phyloP scores from a whole-genome alignment of 2,113 vertebrate genomes.

The Nettapus auritus region DNA sequence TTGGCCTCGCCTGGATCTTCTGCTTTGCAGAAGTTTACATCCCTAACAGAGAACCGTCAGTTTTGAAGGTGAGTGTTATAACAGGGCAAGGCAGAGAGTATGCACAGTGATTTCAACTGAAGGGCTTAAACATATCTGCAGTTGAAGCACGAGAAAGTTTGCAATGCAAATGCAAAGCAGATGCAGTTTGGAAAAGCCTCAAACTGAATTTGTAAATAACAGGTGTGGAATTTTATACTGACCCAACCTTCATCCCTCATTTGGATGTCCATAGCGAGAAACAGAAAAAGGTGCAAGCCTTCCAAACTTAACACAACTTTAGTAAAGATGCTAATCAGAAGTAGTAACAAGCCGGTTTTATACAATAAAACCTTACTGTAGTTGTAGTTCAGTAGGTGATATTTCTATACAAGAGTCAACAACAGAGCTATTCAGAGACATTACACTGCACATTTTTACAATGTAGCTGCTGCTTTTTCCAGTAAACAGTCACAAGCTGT shows the following conservation, averaged over 20 bases:
- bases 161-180: neutral
- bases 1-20: neutral
- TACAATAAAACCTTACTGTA: neutral
- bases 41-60: neutral
- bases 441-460: conserved; percentile 36
- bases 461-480: conserved; percentile 60
- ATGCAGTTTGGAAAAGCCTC: neutral
- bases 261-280: neutral
- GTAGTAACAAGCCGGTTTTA: neutral
- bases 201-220: neutral
- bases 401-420: conserved; percentile 13
- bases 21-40: neutral
- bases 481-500: conserved; percentile 66
- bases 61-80: neutral
- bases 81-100: neutral
- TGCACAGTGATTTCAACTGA: rapidly evolving
- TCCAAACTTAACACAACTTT: neutral
- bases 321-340: neutral
- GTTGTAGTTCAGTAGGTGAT: neutral
- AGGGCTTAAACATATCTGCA: neutral
- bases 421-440: conserved; percentile 52
- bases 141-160: neutral
- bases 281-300: neutral
- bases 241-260: neutral
- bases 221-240: neutral